Evolutionary conservation across 2,888 invertebrate species (phyloP).

Genomic region (Acanthosepion esculentum): DNA sequence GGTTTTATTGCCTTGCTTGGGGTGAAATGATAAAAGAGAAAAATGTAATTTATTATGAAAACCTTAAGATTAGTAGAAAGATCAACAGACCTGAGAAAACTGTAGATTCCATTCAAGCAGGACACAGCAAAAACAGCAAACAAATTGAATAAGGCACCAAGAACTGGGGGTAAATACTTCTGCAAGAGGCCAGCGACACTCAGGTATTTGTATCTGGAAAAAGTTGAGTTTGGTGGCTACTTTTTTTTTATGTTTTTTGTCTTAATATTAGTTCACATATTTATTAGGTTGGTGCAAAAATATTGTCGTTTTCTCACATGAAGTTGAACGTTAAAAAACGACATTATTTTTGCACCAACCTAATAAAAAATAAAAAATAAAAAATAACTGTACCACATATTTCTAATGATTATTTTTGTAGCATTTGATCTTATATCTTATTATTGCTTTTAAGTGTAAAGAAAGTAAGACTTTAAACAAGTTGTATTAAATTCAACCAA

Average conservation of each 20-base stretch:
- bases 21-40: background rate
- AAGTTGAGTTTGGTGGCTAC: background rate
- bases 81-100: background rate
- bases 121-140: background rate
- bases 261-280: background rate
- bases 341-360: no score
- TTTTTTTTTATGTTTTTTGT: background rate
- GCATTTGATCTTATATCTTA: background rate
- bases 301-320: no score
- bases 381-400: background rate
- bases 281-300: no score
- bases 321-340: no score
- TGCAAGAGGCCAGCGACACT: slow-evolving; percentile 16
- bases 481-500: no score
- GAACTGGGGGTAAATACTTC: background rate
- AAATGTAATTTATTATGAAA: background rate
- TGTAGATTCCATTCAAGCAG: slow-evolving; percentile 22
- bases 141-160: slow-evolving; percentile 33
- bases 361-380: no score
- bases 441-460: no score
- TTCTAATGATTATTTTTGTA: no score
- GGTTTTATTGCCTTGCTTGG: no score
- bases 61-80: background rate
- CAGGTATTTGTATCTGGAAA: slow-evolving; percentile 6
- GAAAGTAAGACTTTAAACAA: no score